These are phyloP conservation scores for Cetonia aurata DNA, from an alignment of 2,888 invertebrate species.

Conservation along the genomic window DNA sequence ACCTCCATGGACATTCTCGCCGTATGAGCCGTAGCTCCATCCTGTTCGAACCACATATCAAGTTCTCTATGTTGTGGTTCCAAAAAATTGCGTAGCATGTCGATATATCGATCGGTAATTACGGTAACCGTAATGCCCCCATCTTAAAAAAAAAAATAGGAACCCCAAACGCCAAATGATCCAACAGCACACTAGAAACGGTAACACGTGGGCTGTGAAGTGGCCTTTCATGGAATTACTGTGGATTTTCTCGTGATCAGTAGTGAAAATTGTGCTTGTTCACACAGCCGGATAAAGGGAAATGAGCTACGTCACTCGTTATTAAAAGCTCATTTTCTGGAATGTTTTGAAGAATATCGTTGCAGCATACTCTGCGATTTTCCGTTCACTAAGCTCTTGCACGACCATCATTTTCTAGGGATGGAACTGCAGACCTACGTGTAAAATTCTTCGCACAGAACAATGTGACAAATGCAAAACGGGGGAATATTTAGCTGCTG, in stretches of 20 bases:
- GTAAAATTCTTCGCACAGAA: conserved; percentile 27
- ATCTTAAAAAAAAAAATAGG: conserved; percentile 45
- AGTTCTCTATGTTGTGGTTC: conserved; percentile 22
- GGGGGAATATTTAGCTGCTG: conserved; percentile 1
- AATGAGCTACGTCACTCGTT: too few relatives aligned
- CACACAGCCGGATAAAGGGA: conserved; percentile 38
- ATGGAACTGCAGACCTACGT: conserved; percentile 17
- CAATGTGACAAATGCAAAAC: conserved; percentile 6
- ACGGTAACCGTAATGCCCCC: conserved; percentile 41
- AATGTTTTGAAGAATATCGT: too few relatives aligned
- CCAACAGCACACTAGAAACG: conserved; percentile 47
- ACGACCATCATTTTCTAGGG: too few relatives aligned
- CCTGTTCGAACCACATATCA: background rate
- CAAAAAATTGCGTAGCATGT: too few relatives aligned
- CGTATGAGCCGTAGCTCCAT: too few relatives aligned
- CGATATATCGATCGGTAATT: too few relatives aligned
- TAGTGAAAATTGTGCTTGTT: too few relatives aligned
- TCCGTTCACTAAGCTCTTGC: conserved; percentile 19
- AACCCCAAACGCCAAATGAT: conserved; percentile 43
- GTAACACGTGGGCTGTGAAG: conserved; percentile 47
- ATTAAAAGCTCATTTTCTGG: too few relatives aligned
- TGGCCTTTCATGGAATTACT: conserved; percentile 46
- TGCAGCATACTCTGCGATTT: conserved; percentile 16
- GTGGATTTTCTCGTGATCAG: conserved; percentile 25
- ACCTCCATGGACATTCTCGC: too few relatives aligned